Evolutionary conservation across 2,797 vertebrate species (phyloP).

Genomic region (Molothrus ater): DNA sequence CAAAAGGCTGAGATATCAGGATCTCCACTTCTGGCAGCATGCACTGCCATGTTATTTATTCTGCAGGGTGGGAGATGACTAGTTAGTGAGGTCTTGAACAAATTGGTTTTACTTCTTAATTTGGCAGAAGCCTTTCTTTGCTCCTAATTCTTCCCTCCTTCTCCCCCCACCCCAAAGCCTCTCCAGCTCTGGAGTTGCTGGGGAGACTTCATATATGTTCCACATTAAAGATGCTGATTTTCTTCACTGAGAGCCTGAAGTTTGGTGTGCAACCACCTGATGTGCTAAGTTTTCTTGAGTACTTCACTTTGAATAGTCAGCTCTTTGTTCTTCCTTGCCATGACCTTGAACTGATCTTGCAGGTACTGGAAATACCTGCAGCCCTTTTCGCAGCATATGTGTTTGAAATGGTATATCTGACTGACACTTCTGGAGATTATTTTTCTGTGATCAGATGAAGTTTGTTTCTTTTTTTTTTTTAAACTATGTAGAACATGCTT

Average conservation of each 20-base stretch:
- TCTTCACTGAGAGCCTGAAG: neutral
- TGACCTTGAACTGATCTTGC: neutral
- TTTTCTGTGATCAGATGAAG: neutral
- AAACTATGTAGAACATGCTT: accelerated
- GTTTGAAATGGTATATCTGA: neutral
- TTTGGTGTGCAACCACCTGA: neutral
- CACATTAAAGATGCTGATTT: neutral
- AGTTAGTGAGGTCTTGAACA: neutral
- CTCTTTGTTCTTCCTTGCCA: neutral
- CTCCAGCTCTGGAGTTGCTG: neutral
- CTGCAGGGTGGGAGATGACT: neutral
- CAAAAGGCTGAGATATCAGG: neutral
- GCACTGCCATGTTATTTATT: accelerated
- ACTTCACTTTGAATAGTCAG: neutral
- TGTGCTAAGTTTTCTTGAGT: neutral
- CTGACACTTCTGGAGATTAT: neutral
- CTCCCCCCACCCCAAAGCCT: accelerated
- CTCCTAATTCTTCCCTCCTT: neutral
- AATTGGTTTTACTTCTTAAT: neutral
- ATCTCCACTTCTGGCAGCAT: neutral
- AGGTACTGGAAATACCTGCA: neutral
- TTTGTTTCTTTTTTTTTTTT: neutral
- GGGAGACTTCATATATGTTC: neutral
- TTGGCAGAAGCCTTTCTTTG: neutral
- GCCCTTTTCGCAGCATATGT: accelerated